Evolutionary conservation across 2,113 vertebrate species (phyloP).

Genomic region (Erythrocercus mccallii): DNA sequence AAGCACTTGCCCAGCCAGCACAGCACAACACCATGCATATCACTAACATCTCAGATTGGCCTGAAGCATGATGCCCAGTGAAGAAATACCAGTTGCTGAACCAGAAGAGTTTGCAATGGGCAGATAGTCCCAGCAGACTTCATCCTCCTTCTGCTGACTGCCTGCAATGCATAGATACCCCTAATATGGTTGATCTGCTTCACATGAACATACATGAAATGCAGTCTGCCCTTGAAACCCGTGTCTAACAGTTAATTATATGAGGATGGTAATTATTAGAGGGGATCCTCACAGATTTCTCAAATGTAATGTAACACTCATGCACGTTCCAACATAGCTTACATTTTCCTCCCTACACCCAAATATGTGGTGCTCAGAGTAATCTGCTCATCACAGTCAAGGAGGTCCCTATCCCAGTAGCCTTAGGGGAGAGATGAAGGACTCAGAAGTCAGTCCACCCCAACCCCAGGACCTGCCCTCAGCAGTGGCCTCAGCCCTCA

Average conservation of each 20-base stretch:
- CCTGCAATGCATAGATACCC: not conserved
- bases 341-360: rapidly evolving
- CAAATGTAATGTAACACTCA: not conserved
- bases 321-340: not conserved
- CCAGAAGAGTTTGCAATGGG: not conserved
- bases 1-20: not conserved
- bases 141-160: not conserved
- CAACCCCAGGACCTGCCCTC: not conserved
- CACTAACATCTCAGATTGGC: not conserved
- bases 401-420: rapidly evolving
- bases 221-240: not conserved
- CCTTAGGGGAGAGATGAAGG: not conserved
- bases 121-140: not conserved
- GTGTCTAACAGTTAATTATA: not conserved
- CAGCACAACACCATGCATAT: not conserved
- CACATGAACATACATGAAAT: not conserved
- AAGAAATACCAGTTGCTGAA: not conserved
- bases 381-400: not conserved
- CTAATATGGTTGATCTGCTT: not conserved
- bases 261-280: not conserved
- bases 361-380: not conserved
- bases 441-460: not conserved
- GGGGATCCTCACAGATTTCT: not conserved
- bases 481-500: rapidly evolving
- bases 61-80: rapidly evolving